These are phyloP conservation scores for Cordilura impudica DNA, from an alignment of 2,888 invertebrate species.

Conservation along the genomic window DNA sequence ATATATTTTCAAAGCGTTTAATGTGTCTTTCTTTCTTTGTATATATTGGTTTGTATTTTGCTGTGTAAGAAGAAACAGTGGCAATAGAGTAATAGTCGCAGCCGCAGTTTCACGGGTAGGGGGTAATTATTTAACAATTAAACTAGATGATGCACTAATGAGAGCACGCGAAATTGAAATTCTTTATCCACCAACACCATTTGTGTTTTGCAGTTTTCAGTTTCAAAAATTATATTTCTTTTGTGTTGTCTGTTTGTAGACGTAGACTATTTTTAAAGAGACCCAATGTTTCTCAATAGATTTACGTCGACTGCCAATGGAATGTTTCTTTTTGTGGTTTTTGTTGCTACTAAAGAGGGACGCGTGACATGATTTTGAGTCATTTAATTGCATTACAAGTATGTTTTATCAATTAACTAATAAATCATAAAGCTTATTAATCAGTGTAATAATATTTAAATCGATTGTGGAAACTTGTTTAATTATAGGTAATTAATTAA, in stretches of 20 bases:
- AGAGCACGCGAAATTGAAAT: slow-evolving; percentile 48
- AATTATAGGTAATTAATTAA: no score
- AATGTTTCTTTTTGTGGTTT: slow-evolving; percentile 24
- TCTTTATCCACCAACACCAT: slow-evolving; percentile 49
- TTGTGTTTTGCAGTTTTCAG: slow-evolving; percentile 22
- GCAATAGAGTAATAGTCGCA: neutral
- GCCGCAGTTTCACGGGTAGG: slow-evolving; percentile 1
- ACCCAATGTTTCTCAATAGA: slow-evolving; percentile 25
- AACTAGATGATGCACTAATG: slow-evolving; percentile 52
- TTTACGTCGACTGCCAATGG: slow-evolving; percentile 35
- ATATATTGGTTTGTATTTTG: neutral
- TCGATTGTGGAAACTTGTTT: no score
- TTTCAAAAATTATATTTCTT: slow-evolving; percentile 19
- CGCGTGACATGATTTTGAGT: neutral
- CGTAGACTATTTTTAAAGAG: slow-evolving; percentile 46
- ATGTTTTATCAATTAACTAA: no score
- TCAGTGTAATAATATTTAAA: no score
- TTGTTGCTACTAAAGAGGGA: neutral
- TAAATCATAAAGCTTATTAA: no score
- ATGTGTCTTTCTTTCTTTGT: neutral
- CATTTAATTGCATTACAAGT: no score
- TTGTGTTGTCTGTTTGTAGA: slow-evolving; percentile 38
- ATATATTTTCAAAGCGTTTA: neutral
- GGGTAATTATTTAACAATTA: slow-evolving; percentile 57
- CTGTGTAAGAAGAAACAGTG: neutral